These are phyloP conservation scores for Bicyclus anynana DNA, from an alignment of 1,140 invertebrate genomes.

Conservation along the genomic window DNA sequence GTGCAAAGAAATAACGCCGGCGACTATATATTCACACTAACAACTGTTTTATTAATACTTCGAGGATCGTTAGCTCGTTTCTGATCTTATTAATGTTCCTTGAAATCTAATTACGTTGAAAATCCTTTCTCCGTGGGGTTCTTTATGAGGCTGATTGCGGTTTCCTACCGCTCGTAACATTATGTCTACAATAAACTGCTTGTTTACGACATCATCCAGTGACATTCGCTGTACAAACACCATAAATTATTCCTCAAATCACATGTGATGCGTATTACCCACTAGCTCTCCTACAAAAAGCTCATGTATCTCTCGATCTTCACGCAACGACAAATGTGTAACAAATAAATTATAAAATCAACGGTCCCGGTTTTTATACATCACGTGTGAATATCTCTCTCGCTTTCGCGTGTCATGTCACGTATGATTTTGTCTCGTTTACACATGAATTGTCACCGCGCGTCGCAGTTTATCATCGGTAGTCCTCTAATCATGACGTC, in stretches of 20 bases:
- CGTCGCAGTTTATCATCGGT: slow-evolving; percentile 62
- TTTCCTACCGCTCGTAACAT: slow-evolving; percentile 46
- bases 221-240: slow-evolving; percentile 63
- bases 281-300: slow-evolving; percentile 65
- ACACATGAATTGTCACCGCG: slow-evolving; percentile 53
- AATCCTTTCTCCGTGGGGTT: slow-evolving; percentile 28
- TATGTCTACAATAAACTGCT: slow-evolving; percentile 48
- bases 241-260: slow-evolving; percentile 75
- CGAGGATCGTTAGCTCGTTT: slow-evolving; percentile 23
- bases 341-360: slow-evolving; percentile 78
- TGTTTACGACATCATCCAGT: slow-evolving; percentile 51
- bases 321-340: slow-evolving; percentile 76
- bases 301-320: slow-evolving; percentile 74
- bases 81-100: slow-evolving; percentile 29
- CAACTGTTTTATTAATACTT: slow-evolving; percentile 16
- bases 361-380: slow-evolving; percentile 67
- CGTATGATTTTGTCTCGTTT: slow-evolving; percentile 40
- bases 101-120: slow-evolving; percentile 30
- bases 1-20: slow-evolving; percentile 8
- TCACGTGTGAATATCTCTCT: slow-evolving; percentile 43
- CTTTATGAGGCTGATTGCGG: slow-evolving; percentile 41
- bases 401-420: slow-evolving; percentile 25
- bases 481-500: slow-evolving; percentile 62
- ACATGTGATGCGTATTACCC: slow-evolving; percentile 69
- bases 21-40: slow-evolving; percentile 14